These are phyloP conservation scores for Camelus bactrianus DNA, from an alignment of 2,113 vertebrate species.

Conservation along the genomic window DNA sequence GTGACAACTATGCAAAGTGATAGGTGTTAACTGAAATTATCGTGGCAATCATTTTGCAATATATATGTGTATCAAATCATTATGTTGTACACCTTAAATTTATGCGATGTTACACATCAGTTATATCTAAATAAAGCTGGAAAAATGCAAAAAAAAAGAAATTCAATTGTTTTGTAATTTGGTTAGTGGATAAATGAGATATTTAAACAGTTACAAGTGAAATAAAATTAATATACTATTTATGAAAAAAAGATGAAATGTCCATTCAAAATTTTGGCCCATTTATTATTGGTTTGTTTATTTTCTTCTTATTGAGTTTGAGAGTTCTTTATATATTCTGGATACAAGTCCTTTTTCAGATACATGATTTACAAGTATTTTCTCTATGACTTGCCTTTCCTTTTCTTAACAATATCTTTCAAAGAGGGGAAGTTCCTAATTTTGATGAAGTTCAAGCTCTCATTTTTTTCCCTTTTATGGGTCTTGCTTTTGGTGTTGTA, in stretches of 20 bases:
- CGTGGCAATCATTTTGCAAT: background rate
- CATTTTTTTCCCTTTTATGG: background rate
- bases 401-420: background rate
- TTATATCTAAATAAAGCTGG: background rate
- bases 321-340: background rate
- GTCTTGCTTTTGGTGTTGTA: background rate
- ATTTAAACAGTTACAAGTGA: background rate
- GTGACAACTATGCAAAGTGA: background rate
- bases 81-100: background rate
- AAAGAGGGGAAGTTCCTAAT: background rate
- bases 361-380: background rate
- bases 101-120: background rate
- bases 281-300: background rate
- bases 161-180: conserved; percentile 12
- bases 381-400: background rate
- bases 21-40: background rate
- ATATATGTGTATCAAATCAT: background rate
- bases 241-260: background rate
- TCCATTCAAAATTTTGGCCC: background rate
- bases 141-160: background rate
- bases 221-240: conserved; percentile 46
- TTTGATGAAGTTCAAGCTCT: background rate
- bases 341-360: background rate
- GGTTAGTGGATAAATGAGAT: background rate
- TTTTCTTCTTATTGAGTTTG: background rate